These are phyloP conservation scores for Pterophyllum scalare DNA, from an alignment of 2,113 vertebrate genomes.

Conservation along the genomic window DNA sequence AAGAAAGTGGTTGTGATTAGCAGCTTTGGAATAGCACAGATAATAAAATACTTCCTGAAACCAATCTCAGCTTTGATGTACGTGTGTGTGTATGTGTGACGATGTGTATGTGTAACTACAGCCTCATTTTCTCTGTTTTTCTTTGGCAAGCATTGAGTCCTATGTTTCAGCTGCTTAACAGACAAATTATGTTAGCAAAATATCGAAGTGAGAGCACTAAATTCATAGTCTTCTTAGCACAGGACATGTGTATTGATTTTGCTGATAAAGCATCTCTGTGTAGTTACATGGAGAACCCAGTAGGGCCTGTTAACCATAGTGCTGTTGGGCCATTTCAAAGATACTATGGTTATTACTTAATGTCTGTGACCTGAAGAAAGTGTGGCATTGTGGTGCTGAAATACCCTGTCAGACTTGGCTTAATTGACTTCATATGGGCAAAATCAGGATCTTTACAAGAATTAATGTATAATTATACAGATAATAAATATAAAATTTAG, in stretches of 20 bases:
- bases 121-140: not conserved
- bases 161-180: not conserved
- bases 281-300: not conserved
- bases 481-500: not conserved
- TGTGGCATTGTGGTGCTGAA: not conserved
- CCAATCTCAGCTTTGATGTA: conserved; percentile 76
- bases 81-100: conserved; percentile 12
- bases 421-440: not conserved
- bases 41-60: conserved; percentile 78
- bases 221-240: not conserved
- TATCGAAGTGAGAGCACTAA: not conserved
- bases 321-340: not conserved
- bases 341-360: not conserved
- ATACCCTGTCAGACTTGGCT: not conserved
- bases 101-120: conserved; percentile 18
- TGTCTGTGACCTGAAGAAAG: not conserved
- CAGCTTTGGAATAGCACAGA: conserved; percentile 73
- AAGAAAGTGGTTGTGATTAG: conserved; percentile 77
- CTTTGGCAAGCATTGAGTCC: not conserved
- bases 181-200: not conserved
- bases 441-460: not conserved
- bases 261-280: not conserved
- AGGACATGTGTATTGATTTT: not conserved
- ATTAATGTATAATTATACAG: not conserved
- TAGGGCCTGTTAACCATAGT: not conserved